phyloP scores from a whole-genome alignment of 2,113 vertebrate genomes.

The Mesembrinibis cayennensis region DNA sequence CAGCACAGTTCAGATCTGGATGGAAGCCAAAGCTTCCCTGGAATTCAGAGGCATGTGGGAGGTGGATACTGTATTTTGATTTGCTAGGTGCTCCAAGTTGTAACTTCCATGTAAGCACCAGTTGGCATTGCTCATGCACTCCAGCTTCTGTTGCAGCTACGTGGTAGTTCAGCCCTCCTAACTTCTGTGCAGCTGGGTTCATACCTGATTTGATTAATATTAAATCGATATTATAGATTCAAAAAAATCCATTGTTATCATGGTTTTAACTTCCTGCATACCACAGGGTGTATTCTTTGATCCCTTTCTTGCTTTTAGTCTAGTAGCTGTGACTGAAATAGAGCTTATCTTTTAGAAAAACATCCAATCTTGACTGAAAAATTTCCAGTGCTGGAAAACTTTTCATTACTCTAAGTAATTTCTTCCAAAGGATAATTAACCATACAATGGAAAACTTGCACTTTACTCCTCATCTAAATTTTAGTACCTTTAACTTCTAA shows the following conservation, averaged over 20 bases:
- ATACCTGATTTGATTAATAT: not conserved
- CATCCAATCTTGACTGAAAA: not conserved
- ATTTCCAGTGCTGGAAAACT: not conserved
- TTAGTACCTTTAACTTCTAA: not conserved
- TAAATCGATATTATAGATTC: not conserved
- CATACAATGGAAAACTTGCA: not conserved
- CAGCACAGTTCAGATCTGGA: not conserved
- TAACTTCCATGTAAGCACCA: not conserved
- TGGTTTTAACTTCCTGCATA: not conserved
- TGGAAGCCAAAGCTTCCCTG: not conserved
- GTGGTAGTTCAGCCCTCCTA: not conserved
- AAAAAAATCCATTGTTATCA: not conserved
- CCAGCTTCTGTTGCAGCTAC: not conserved
- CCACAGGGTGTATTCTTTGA: not conserved
- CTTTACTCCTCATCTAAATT: not conserved
- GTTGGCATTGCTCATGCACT: not conserved
- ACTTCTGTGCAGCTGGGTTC: not conserved
- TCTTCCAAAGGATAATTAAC: constrained; percentile 4
- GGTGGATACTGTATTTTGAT: not conserved
- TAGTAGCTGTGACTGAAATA: not conserved
- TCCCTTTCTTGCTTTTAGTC: not conserved
- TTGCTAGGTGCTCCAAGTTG: not conserved
- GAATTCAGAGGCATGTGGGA: not conserved
- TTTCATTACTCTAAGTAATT: not conserved
- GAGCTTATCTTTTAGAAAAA: constrained; percentile 7